Evolutionary conservation across 2,797 vertebrate genomes (phyloP).

Genomic region (Anguilla megastoma): DNA sequence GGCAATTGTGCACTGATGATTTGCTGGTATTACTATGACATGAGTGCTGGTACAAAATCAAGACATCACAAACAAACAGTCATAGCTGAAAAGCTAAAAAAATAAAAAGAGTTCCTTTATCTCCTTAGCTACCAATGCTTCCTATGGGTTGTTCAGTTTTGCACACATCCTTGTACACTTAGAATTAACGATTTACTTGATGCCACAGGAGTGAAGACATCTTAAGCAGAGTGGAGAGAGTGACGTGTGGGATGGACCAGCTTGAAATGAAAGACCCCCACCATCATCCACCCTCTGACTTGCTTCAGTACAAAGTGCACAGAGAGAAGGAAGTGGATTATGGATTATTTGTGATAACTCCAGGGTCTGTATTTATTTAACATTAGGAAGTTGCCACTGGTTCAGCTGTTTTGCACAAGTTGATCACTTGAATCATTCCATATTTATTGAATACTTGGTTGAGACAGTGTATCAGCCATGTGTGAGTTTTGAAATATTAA

Average conservation of each 20-base stretch:
- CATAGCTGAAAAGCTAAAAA: neutral
- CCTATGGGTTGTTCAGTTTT: neutral
- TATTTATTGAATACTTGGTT: neutral
- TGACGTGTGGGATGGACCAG: neutral
- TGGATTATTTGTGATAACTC: neutral
- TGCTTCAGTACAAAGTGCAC: neutral
- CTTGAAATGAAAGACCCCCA: neutral
- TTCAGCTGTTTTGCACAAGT: neutral
- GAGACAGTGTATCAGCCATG: neutral
- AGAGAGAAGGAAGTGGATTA: neutral
- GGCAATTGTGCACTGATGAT: neutral
- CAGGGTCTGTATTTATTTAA: neutral
- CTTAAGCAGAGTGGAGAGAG: neutral
- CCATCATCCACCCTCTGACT: neutral
- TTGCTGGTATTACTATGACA: neutral
- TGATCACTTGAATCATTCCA: neutral
- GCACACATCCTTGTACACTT: neutral
- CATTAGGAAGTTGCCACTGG: neutral
- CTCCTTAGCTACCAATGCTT: neutral
- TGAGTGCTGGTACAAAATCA: neutral
- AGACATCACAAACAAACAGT: neutral
- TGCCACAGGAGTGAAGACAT: neutral
- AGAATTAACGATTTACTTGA: neutral
- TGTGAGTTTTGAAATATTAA: too few relatives aligned
- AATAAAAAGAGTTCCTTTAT: neutral